Percentiles rank a stretch among this genome's conserved stretches.
Evolutionary conservation across 2,113 vertebrate species (phyloP).

Genomic region (Ellobius talpinus): DNA sequence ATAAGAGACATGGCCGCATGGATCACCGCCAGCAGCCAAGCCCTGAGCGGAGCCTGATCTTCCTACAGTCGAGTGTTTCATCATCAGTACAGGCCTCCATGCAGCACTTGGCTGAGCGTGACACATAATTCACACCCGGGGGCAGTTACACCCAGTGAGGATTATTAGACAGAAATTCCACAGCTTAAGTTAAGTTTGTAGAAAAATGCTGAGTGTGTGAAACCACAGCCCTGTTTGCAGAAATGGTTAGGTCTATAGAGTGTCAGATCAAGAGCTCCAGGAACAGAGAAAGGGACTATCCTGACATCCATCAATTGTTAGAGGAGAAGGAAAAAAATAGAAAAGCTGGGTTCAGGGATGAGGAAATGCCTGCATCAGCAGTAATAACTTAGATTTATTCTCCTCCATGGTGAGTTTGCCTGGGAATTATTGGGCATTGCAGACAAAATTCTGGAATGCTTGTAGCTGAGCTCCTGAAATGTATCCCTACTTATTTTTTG

Average conservation of each 20-base stretch:
- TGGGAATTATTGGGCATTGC: background rate
- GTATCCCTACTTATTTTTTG: conserved; percentile 57
- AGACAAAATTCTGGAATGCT: background rate
- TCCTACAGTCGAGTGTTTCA: rapidly evolving
- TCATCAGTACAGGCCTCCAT: rapidly evolving
- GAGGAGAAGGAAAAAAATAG: background rate
- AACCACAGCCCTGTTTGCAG: background rate
- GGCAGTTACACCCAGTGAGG: background rate
- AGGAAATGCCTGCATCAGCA: background rate
- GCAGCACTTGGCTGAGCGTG: background rate
- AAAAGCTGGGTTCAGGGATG: background rate
- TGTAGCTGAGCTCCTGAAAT: conserved; percentile 14
- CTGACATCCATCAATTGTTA: background rate
- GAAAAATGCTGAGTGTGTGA: background rate
- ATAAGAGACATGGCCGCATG: background rate
- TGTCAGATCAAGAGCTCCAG: background rate
- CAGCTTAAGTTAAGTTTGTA: background rate
- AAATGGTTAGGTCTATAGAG: background rate
- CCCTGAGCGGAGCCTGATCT: background rate
- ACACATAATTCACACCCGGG: background rate
- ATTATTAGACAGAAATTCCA: background rate
- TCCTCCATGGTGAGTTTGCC: background rate
- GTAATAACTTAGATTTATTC: background rate
- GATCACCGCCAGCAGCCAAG: background rate
- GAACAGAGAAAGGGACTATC: background rate